Percentiles rank a stretch among this genome's conserved stretches.
Conservation (phyloP, 2,797 vertebrate species). For the Neosilurus mollespiculum region DNA sequence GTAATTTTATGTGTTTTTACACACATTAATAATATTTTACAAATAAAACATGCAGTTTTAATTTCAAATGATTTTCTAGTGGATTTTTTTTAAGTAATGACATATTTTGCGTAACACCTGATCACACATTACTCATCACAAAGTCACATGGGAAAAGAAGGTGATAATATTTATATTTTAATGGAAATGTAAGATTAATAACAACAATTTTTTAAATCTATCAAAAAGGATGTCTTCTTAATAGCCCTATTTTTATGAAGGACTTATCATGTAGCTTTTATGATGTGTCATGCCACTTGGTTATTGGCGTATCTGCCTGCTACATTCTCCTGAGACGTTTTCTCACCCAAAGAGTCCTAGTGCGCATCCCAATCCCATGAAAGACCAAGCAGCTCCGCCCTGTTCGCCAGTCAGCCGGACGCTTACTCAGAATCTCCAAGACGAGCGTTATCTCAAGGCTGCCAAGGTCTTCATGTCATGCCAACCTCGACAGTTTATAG, state of each 20-base stretch:
- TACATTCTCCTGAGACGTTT: background rate
- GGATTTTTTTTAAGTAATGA: background rate
- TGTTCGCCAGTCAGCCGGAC: conserved; percentile 72
- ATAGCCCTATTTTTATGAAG: background rate
- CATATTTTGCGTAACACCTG: background rate
- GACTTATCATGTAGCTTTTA: background rate
- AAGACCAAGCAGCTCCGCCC: conserved; percentile 77
- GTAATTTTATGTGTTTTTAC: background rate
- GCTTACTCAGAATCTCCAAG: conserved; percentile 70
- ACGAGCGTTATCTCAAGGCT: conserved; percentile 79
- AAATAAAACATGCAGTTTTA: background rate
- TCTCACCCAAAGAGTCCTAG: conserved; percentile 51
- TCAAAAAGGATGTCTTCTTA: background rate
- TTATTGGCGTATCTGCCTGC: background rate
- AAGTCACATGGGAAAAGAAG: background rate
- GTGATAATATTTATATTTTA: background rate
- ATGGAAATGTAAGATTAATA: background rate
- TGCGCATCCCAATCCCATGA: conserved; percentile 61
- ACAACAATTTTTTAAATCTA: background rate
- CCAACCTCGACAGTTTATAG: conserved; percentile 63
- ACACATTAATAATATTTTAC: no score
- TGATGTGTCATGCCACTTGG: background rate
- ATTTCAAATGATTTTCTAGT: background rate
- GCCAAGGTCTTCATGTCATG: conserved; percentile 73
- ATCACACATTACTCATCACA: background rate